Evolutionary conservation across 1,140 invertebrate species (phyloP).

Genomic region (Lamellibrachia luymesi): DNA sequence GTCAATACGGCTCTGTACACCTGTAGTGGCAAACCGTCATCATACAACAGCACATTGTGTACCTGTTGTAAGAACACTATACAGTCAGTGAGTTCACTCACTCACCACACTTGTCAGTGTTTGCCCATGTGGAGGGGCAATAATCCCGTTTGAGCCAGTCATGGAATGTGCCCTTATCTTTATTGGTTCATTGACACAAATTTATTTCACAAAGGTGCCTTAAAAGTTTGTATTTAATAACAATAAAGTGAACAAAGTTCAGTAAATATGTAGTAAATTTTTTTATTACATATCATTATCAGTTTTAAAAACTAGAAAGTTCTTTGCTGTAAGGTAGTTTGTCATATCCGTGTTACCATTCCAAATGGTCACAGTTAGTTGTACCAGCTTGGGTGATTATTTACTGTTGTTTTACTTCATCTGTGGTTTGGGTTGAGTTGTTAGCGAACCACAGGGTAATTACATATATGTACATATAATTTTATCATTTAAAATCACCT

Average conservation of each 20-base stretch:
- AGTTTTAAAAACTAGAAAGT: not conserved
- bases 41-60: not conserved
- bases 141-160: not conserved
- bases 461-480: too few relatives aligned
- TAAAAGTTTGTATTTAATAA: not conserved
- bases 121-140: not conserved
- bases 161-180: not conserved
- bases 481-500: too few relatives aligned
- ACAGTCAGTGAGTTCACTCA: not conserved
- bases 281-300: not conserved
- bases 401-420: too few relatives aligned
- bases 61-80: not conserved
- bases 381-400: too few relatives aligned
- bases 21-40: not conserved
- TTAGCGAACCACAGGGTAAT: too few relatives aligned
- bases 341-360: not conserved
- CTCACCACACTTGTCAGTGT: not conserved
- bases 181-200: not conserved
- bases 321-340: not conserved
- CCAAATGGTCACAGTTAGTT: too few relatives aligned
- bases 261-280: not conserved
- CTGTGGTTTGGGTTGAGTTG: too few relatives aligned
- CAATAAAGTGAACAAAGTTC: not conserved
- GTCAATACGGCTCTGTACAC: not conserved
- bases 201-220: not conserved